Evolutionary conservation across 2,888 invertebrate genomes (phyloP).

Genomic region (Tetropium fuscum): DNA sequence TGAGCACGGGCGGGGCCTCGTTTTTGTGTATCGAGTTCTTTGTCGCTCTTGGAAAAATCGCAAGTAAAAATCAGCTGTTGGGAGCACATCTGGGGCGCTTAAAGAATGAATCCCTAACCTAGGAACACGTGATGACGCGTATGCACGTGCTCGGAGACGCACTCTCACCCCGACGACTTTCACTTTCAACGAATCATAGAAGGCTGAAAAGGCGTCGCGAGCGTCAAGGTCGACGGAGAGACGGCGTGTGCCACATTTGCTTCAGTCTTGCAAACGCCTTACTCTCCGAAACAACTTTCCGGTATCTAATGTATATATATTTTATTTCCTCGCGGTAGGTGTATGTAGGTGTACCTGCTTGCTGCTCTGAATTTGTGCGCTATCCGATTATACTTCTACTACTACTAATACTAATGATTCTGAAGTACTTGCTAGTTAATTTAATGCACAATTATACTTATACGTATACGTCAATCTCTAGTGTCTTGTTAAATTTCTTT

Average conservation of each 20-base stretch:
- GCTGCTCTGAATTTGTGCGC: no score
- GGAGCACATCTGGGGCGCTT: not conserved
- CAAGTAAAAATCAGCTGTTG: constrained; percentile 8
- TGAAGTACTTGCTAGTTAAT: no score
- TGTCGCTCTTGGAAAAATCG: constrained; percentile 7
- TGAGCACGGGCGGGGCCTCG: no score
- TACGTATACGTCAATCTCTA: no score
- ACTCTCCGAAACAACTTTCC: constrained; percentile 13
- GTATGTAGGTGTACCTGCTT: no score
- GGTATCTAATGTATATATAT: constrained; percentile 3
- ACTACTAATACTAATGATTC: no score
- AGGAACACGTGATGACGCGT: constrained; percentile 34
- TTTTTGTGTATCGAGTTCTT: not conserved
- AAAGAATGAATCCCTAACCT: constrained; percentile 29
- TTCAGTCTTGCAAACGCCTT: constrained; percentile 14
- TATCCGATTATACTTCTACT: no score
- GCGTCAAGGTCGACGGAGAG: constrained; percentile 54
- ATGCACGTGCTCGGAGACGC: constrained; percentile 33
- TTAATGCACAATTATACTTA: no score
- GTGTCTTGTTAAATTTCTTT: no score
- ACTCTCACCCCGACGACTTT: constrained; percentile 46
- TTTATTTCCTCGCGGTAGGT: constrained; percentile 21
- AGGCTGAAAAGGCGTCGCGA: constrained; percentile 56
- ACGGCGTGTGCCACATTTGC: constrained; percentile 35
- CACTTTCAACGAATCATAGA: constrained; percentile 50